Evolutionary conservation across 2,888 invertebrate species (phyloP), one percentile per base, ranked within the genome.

Genomic region (Oligia latruncula): DNA sequence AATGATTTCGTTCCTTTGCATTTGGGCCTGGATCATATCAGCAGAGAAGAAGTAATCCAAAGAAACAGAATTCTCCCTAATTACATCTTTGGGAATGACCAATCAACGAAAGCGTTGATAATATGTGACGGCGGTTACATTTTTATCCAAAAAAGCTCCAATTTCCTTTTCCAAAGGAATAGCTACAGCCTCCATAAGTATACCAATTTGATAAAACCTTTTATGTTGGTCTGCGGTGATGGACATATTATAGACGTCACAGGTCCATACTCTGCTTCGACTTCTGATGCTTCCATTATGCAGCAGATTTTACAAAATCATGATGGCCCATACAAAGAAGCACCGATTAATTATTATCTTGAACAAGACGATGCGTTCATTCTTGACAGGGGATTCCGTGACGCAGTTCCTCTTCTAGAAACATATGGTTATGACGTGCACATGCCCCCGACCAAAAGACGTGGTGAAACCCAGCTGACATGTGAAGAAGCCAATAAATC

Each of bases 151-250:
- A 85, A 87, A 74, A 81, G 78, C 40, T 79, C 81, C 13, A 85
- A 83, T 58, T 88, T 75, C 72, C 68, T 82, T 60, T 87, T 82
- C 72, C 86, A 86, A 85, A 83, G 75, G 64, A 58, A 78, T 29
- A 86, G 73, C 20, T 88, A 89, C 68, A 81, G 78, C 60, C 49
- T 77, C 8, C 88, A 89, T 72, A 80, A 64, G 62, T 83, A 74
- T 80, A 67, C 64, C 29, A 49, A 72, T 62, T 13, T 72, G 29
- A 62, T 72, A 29, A 72, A 62, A 72, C 72, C 62, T 62, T 62
- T 62, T 62, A 62, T 62, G 62, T 62, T 86, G 5, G 77, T 80
- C 6, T 78, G 77, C 52, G 55, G 71, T 40, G 82, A 86, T 76
- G 82, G 80, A 40, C 73, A 85, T 66, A 87, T 86, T 46, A 20